Base-by-base conservation (phyloP, 2,888 invertebrate species). In the Diarsia rubi region DNA sequence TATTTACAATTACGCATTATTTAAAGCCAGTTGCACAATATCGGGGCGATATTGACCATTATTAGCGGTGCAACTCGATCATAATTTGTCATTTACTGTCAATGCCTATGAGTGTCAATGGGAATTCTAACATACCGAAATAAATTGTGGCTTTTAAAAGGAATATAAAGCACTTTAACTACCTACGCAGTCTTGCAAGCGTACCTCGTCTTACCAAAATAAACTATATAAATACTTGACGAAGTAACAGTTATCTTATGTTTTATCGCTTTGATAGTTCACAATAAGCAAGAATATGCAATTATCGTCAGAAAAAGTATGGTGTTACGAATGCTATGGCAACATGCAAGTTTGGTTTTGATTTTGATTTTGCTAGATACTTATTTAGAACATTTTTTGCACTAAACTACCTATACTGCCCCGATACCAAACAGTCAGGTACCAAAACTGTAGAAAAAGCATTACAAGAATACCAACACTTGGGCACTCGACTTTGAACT, bases 41-140 rank as follows among this genome's bases (percentile, higher is more conserved):
- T 78, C 45, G 70, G 14, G 21, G 54, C 24, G 37, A 73, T 85
- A 83, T 75, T 62, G 70, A 62, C 67, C 69, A 82, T 75, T 81
- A 78, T 59, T 44, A 59, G 45, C 62, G 16, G 42, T 80, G 19
- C 49, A 60, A 72, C 74, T 78, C 59, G 74, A 81, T 81, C 74
- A 85, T 83, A 75, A 85, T 82, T 78, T 82, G 82, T 83, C 78
- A 70, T 82, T 81, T 81, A 78, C 62, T 45, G 70, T 71, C 72
- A 24, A 77, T 77, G 31, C 31, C 69, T 69, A 60, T 69, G 63
- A 69, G 60, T 69, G 60, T 74, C 69, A 77, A 79, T 82, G 57
- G 31, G 72, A 79, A 65, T 80, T 68, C 68, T 80, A 45, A 69
- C 68, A 80, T 71, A 78, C 67, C 64, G 47, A 82, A 80, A 82